Evolutionary conservation across 2,888 invertebrate genomes (phyloP), one percentile per base, ranked within the genome.

Genomic region (Diarsia dahlii): DNA sequence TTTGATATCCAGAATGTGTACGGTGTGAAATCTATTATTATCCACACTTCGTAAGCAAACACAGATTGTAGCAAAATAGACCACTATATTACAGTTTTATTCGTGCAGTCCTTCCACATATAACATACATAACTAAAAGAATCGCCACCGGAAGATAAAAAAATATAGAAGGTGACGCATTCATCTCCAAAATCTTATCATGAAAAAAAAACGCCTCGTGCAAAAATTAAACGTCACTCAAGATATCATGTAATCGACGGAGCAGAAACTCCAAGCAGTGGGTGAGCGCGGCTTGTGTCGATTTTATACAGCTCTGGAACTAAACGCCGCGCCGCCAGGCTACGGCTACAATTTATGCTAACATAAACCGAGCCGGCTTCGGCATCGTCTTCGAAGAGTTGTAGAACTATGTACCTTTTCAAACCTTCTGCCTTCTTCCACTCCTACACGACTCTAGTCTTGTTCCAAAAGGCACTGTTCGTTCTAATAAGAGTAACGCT

Each of bases 211-310:
- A 81, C 50, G 63, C 46, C 71, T 89, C 89, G 90, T 89, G 91
- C 90, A 95, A 94, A 95, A 93, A 95, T 95, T 92, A 92, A 95
- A 94, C 92, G 93, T 94, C 94, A 94, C 90, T 94, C 93, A 91
- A 84, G 91, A 91, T 92, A 93, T 94, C 93, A 93, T 90, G 91
- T 89, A 93, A 90, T 91, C 91, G 93, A 89, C 93, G 91, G 90
- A 92, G 93, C 92, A 91, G 91, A 93, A 82, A 82, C 80, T 77
- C 84, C 69, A 78, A 90, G 91, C 92, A 91, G 90, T 85, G 90
- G 87, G 90, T 91, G 90, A 89, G 89, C 91, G 90, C 91, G 89
- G 92, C 92, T 91, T 91, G 91, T 91, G 91, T 93, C 92, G 91
- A 92, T 93, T 93, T 92, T 91, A 91, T 90, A 89, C 89, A 86